Percentiles rank a stretch among this genome's conserved stretches.
phyloP scores from a whole-genome alignment of 2,113 vertebrate genomes.

The Sylvia atricapilla region DNA sequence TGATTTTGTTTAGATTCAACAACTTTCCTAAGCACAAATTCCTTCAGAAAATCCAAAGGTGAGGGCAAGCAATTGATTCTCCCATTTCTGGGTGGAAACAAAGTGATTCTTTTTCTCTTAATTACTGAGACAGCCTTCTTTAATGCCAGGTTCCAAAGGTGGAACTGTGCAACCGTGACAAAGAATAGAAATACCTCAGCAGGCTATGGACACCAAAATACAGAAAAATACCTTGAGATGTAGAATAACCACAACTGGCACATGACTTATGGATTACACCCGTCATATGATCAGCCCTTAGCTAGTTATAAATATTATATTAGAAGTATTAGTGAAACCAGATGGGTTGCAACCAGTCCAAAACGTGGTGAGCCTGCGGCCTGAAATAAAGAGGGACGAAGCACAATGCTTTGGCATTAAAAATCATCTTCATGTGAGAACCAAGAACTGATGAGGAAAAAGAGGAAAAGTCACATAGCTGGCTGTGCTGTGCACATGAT shows the following conservation, averaged over 20 bases:
- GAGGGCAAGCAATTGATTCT: neutral
- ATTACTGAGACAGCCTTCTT: neutral
- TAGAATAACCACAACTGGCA: conserved; percentile 12
- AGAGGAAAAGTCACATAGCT: neutral
- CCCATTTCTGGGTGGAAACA: neutral
- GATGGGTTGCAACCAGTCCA: conserved; percentile 58
- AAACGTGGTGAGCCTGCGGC: conserved; percentile 51
- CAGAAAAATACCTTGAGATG: neutral
- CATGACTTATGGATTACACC: conserved; percentile 45
- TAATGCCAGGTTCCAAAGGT: neutral
- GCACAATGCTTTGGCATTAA: conserved; percentile 61
- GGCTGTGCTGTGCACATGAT: neutral
- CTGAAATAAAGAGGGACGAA: conserved; percentile 52
- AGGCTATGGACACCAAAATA: neutral
- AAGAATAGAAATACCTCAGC: neutral
- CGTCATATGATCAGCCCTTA: conserved; percentile 31
- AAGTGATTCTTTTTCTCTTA: neutral
- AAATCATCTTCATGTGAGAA: conserved; percentile 31
- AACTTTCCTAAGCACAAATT: neutral
- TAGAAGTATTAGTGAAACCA: conserved; percentile 63
- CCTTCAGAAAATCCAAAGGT: conserved; percentile 6
- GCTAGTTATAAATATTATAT: conserved; percentile 60
- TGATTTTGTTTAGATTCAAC: conserved; percentile 1
- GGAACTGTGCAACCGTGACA: neutral
- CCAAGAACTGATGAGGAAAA: neutral